Conservation (phyloP, 2,113 vertebrate species). For the Panurus biarmicus region DNA sequence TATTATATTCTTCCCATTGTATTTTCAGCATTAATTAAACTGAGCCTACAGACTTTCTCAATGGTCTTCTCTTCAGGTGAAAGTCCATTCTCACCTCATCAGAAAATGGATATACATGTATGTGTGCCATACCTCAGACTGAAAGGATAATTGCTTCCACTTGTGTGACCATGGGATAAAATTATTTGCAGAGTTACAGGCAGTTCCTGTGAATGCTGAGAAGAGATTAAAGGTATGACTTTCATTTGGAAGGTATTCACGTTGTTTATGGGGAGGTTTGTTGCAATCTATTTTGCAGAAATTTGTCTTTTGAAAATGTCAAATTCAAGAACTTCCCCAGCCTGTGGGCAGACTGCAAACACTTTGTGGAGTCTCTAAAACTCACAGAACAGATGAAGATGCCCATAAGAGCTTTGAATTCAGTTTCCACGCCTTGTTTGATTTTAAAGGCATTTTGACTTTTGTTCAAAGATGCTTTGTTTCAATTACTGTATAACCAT, state of each 20-base stretch:
- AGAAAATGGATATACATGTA: constrained; percentile 33
- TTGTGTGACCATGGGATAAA: constrained; percentile 37
- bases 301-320: neutral
- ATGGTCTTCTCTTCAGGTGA: constrained; percentile 3
- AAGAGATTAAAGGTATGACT: neutral
- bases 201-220: neutral
- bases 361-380: neutral
- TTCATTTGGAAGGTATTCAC: neutral
- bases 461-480: neutral
- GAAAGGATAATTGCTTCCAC: constrained; percentile 34
- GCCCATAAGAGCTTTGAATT: neutral
- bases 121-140: constrained; percentile 10
- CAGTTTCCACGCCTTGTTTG: neutral
- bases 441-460: neutral
- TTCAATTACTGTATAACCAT: neutral
- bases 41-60: neutral
- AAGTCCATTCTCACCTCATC: neutral
- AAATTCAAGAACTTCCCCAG: neutral
- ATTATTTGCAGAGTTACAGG: constrained; percentile 38
- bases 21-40: constrained; percentile 20
- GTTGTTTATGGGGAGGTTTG: neutral
- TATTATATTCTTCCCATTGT: neutral
- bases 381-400: neutral
- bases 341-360: neutral
- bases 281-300: neutral